These are phyloP conservation scores for Pocillopora verrucosa DNA, from an alignment of 64 coral and sea anemone species.

Conservation along the genomic window DNA sequence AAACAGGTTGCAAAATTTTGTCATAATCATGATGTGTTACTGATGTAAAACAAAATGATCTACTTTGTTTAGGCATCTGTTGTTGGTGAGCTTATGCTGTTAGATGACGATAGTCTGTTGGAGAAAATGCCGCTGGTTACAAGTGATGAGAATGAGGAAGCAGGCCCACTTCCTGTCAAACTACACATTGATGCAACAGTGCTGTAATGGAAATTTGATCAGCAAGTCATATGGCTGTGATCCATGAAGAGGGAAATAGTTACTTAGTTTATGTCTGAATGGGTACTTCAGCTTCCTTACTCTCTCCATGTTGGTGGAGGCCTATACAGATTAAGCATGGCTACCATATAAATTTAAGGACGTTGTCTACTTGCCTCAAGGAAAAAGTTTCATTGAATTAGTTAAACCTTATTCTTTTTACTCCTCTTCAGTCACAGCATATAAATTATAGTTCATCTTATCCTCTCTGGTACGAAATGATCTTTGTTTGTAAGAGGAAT, in stretches of 20 bases:
- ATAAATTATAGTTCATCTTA: too few relatives aligned
- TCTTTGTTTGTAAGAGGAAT: too few relatives aligned
- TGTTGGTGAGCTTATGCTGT: conserved; percentile 63
- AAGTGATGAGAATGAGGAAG: conserved; percentile 63
- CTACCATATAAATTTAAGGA: too few relatives aligned
- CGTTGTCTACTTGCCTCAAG: too few relatives aligned
- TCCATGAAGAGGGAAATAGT: background rate
- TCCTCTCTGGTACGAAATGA: too few relatives aligned
- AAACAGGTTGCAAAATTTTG: too few relatives aligned
- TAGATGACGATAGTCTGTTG: conserved; percentile 60
- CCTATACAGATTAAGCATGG: too few relatives aligned
- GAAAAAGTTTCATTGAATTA: too few relatives aligned
- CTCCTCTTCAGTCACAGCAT: too few relatives aligned
- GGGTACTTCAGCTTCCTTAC: too few relatives aligned
- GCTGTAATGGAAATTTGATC: conserved; percentile 28
- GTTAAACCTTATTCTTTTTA: too few relatives aligned
- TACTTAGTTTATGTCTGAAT: background rate
- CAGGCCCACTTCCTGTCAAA: conserved; percentile 77
- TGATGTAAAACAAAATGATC: background rate
- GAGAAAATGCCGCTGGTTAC: conserved; percentile 76
- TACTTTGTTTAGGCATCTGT: conserved; percentile 38
- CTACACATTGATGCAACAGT: conserved; percentile 73
- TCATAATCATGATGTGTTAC: background rate
- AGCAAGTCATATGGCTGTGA: background rate
- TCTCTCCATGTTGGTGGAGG: too few relatives aligned